Evolutionary conservation across 2,797 vertebrate species (phyloP), one percentile per base, ranked within the genome.

Genomic region (Orientallactaga sibirica): DNA sequence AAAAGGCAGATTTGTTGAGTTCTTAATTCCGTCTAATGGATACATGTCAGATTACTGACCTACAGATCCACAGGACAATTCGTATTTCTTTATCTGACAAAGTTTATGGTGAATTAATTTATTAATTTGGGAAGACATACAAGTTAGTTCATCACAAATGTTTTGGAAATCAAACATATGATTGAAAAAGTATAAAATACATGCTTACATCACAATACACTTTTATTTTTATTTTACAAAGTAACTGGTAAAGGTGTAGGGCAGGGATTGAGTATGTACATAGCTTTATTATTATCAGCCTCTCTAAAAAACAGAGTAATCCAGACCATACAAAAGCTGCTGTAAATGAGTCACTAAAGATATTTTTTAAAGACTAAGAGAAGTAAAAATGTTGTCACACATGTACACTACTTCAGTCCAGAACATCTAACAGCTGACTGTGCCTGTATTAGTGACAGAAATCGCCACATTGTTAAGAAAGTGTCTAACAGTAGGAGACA

Each of bases 351-450:
- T 43, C 18, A 74, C 20, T 33, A 71, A 41, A 22, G 55, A 48
- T 55, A 71, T n/a, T 66, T 92, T 62, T 90, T 73, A 73, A 86
- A 83, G 25, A 87, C 67, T 83, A 48, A 93, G 2, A 62, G 7
- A 77, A 91, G 37, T 66, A 2, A 12, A 62, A 70, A 79, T 55
- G 0, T 19, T 27, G 43, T 43, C 73, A 75, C 25, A 75, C 9
- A 25, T 7, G 78, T 19, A 62, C 41, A 37, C 29, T 62, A 29
- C 48, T 73, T 75, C 20, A 66, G 22, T 22, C 15, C 73, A 73
- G 55, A 67, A 33, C 78, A 29, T 16, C 61, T 67, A n/a, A 7
- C 58, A 92, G 41, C 7, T 75, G 8, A 68, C 18, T 16, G 64
- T n/a, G 66, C 43, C 22, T 29, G 18, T 3, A 62, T 16, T 79